phyloP scores from a whole-genome alignment of 2,113 vertebrate species.

The Neotoma lepida region DNA sequence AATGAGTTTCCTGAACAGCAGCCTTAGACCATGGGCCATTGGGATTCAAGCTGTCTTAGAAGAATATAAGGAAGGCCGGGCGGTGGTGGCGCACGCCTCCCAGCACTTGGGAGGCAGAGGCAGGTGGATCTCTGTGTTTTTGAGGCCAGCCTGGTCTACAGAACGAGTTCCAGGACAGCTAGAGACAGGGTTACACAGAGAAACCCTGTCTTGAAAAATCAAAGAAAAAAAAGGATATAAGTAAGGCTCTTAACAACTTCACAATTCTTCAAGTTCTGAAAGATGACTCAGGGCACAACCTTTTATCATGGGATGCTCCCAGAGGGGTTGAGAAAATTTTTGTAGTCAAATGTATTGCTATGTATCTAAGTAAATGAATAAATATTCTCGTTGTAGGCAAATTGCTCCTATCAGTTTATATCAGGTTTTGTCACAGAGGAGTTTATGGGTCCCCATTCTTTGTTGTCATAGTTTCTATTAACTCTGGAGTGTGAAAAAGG shows the following conservation, averaged over 20 bases:
- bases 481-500: not conserved
- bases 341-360: rapidly evolving
- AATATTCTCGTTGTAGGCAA: not conserved
- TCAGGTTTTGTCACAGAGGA: not conserved
- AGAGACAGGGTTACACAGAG: no score
- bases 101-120: no score
- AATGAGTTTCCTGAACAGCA: not conserved
- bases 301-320: not conserved
- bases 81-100: no score
- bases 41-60: not conserved
- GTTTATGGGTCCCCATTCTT: not conserved
- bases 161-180: no score
- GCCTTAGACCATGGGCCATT: rapidly evolving
- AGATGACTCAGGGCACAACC: not conserved
- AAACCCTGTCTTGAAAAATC: no score
- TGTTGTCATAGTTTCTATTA: not conserved
- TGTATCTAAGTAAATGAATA: not conserved
- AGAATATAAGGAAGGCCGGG: not conserved
- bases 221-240: no score
- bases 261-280: not conserved
- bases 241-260: not conserved
- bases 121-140: no score
- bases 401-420: not conserved
- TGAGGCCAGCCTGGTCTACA: no score
- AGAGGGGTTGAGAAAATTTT: no score